Conservation (phyloP, 2,113 vertebrate genomes). For the Channa argus region DNA sequence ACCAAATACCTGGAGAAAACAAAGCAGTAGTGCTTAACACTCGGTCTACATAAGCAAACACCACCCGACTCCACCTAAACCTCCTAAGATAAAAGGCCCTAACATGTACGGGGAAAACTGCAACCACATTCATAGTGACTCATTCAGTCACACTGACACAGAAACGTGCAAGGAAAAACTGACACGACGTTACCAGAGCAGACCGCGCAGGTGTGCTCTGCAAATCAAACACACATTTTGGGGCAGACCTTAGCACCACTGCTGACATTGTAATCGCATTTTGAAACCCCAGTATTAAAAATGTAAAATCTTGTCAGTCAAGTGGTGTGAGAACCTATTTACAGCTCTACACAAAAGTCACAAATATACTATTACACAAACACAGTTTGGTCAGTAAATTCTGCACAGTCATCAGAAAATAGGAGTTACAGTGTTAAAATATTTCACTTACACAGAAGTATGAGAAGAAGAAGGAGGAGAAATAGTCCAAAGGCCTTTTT, state of each 20-base stretch:
- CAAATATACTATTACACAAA: not conserved
- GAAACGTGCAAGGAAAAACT: not conserved
- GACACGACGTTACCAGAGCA: not conserved
- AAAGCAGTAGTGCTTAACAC: not conserved
- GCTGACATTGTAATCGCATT: too few species aligned
- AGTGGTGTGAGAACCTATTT: not conserved
- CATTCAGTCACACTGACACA: constrained; percentile 2
- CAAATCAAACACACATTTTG: constrained; percentile 2
- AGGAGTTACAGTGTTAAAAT: not conserved
- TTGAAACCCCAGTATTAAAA: not conserved
- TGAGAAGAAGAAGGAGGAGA: constrained; percentile 50
- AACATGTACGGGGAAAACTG: not conserved
- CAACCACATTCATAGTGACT: constrained; percentile 18
- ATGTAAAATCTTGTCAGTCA: not conserved
- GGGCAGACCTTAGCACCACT: not conserved
- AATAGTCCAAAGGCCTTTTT: constrained; percentile 60
- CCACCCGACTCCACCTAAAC: not conserved
- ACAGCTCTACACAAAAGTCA: not conserved
- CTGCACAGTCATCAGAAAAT: not conserved
- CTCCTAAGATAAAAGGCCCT: not conserved
- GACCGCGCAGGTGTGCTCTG: not conserved
- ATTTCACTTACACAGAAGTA: constrained; percentile 67
- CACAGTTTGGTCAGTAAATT: not conserved
- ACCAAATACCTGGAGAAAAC: constrained; percentile 67
- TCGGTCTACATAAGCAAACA: constrained; percentile 9